phyloP scores from a whole-genome alignment of 2,797 vertebrate species.

The Poecilia velifera region DNA sequence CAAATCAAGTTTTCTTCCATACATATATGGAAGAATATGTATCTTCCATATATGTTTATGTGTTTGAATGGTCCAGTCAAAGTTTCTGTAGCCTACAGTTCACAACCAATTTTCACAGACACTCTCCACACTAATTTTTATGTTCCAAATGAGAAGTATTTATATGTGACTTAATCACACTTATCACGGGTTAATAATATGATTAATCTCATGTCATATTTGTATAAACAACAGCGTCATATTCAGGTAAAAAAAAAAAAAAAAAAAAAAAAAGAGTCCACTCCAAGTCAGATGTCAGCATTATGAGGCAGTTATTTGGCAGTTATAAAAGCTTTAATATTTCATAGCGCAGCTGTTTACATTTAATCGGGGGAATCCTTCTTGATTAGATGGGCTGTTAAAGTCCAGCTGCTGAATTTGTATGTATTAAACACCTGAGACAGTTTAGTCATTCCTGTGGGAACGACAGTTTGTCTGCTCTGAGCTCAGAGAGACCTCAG shows the following conservation, averaged over 20 bases:
- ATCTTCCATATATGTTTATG: neutral
- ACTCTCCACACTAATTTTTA: neutral
- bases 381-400: slow-evolving; percentile 54
- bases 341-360: slow-evolving; percentile 52
- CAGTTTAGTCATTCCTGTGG: slow-evolving; percentile 66
- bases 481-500: slow-evolving; percentile 47
- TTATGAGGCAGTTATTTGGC: slow-evolving; percentile 2
- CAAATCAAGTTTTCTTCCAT: too few species aligned
- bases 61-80: neutral
- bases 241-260: neutral
- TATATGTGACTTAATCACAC: too few species aligned
- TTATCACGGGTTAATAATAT: neutral
- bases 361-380: slow-evolving; percentile 53
- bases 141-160: neutral
- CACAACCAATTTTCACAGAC: neutral
- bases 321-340: slow-evolving; percentile 9
- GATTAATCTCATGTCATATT: neutral
- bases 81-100: neutral
- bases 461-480: slow-evolving; percentile 62
- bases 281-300: neutral
- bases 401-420: slow-evolving; percentile 67
- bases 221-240: neutral
- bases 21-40: neutral
- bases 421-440: slow-evolving; percentile 65
- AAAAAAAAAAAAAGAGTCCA: neutral